Conservation (phyloP, 1,140 invertebrate genomes). For the Lanistes nyassanus region DNA sequence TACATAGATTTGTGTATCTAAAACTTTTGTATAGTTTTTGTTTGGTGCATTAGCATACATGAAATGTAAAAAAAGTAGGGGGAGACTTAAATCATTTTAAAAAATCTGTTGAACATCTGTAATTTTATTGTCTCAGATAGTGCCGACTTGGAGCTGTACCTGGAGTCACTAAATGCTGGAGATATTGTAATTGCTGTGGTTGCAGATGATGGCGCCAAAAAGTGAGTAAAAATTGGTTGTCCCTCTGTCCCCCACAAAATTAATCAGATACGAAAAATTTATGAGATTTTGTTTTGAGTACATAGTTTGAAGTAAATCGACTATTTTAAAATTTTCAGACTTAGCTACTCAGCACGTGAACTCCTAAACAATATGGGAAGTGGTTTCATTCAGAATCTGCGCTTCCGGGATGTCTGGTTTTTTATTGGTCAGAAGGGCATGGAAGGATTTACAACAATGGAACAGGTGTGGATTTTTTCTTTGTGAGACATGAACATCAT, state of each 20-base stretch:
- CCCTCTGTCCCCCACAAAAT: neutral
- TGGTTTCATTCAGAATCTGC: constrained; percentile 71
- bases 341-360: constrained; percentile 58
- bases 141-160: constrained; percentile 66
- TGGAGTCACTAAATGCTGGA: constrained; percentile 63
- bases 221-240: constrained; percentile 54
- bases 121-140: constrained; percentile 58
- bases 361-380: constrained; percentile 69
- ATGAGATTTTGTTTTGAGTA: neutral
- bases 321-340: constrained; percentile 33
- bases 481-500: neutral
- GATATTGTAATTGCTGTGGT: constrained; percentile 68
- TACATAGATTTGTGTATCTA: neutral
- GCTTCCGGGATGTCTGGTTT: constrained; percentile 72
- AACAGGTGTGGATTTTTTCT: constrained; percentile 64
- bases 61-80: neutral
- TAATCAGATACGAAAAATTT: neutral
- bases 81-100: no score
- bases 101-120: no score
- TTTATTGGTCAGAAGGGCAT: constrained; percentile 72
- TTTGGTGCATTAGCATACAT: neutral
- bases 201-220: constrained; percentile 68
- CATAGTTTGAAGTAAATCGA: neutral
- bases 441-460: constrained; percentile 70
- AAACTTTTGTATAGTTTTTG: neutral